These are phyloP conservation scores for Autographa pulchrina DNA, from an alignment of 2,888 invertebrate genomes.

Conservation along the genomic window DNA sequence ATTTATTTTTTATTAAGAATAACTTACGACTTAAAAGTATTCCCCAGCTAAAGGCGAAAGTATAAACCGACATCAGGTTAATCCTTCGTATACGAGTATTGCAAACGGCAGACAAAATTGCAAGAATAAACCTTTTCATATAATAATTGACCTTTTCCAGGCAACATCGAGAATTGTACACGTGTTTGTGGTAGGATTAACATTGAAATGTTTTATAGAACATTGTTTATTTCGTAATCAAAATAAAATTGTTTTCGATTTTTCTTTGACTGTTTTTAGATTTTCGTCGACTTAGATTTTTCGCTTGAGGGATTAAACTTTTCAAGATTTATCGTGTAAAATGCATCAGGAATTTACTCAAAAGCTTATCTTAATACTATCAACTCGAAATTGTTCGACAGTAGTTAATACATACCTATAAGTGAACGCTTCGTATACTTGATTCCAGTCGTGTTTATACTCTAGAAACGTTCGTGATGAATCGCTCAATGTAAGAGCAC, in stretches of 20 bases:
- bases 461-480: slow-evolving; percentile 32
- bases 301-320: no score
- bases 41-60: neutral
- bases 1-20: no score
- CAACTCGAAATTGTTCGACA: no score
- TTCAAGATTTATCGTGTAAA: no score
- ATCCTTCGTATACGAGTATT: neutral
- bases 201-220: no score
- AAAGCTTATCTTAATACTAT: no score
- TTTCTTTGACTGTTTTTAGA: no score
- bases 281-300: no score
- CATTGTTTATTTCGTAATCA: no score
- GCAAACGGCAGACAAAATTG: neutral
- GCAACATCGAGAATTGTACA: neutral
- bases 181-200: neutral
- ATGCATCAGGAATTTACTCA: no score
- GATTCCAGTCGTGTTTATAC: slow-evolving; percentile 34
- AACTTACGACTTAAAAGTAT: neutral
- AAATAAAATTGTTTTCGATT: no score
- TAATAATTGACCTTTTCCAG: neutral
- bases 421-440: neutral
- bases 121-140: neutral
- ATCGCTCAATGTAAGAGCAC: slow-evolving; percentile 8
- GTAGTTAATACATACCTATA: neutral
- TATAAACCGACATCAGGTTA: neutral